phyloP scores from a whole-genome alignment of 2,113 vertebrate genomes.

The Eonycteris spelaea region DNA sequence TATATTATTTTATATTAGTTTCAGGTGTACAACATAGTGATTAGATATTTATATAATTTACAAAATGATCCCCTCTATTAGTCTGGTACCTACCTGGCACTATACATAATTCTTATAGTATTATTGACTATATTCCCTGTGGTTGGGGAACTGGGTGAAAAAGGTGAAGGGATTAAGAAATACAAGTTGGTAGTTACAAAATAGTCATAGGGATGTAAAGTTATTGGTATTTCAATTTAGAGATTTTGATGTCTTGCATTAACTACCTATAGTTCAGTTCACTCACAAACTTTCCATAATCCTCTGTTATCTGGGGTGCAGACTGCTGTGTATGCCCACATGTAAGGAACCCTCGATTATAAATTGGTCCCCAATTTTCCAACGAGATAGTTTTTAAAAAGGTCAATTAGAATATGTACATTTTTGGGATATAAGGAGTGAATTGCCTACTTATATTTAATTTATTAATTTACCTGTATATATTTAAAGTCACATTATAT shows the following conservation, averaged over 20 bases:
- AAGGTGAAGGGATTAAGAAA: no score
- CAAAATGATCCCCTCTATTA: no score
- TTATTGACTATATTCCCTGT: no score
- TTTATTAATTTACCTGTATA: neutral
- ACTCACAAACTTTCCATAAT: neutral
- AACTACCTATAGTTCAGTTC: neutral
- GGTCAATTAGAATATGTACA: neutral
- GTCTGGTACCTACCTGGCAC: no score
- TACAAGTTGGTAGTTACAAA: no score
- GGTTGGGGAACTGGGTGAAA: no score
- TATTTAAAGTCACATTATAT: neutral
- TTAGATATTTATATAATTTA: no score
- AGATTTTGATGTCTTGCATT: neutral
- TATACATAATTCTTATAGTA: no score
- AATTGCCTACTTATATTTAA: neutral
- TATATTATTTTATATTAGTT: no score
- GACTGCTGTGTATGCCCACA: neutral
- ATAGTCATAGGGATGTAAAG: neutral
- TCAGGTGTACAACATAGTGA: no score
- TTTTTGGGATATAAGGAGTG: neutral
- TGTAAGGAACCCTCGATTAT: neutral
- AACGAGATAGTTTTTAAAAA: neutral
- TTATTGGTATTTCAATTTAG: conserved; percentile 15
- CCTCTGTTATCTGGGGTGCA: neutral
- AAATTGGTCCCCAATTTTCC: neutral